Evolutionary conservation across 1,140 invertebrate species (phyloP).

Genomic region (Brachionus asplanchnoidis): DNA sequence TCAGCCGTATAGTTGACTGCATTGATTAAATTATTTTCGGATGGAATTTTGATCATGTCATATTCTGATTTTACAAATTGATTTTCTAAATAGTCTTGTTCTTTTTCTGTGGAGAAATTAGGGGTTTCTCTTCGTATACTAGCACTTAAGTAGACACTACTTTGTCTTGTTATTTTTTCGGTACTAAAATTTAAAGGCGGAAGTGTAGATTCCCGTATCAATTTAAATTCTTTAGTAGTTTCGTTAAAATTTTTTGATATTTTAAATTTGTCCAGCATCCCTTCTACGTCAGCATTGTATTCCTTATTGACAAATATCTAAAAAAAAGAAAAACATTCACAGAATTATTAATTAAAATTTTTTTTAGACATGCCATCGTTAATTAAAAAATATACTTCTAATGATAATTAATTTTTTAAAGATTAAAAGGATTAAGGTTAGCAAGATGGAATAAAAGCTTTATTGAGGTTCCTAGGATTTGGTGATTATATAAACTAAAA

Average conservation of each 20-base stretch:
- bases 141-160: not conserved
- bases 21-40: not conserved
- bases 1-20: not conserved
- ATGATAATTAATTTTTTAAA: too few relatives aligned
- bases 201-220: not conserved
- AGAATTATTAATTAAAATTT: not conserved
- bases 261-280: not conserved
- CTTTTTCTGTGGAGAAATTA: not conserved
- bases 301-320: not conserved
- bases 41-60: not conserved
- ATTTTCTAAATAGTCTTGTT: not conserved
- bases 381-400: too few relatives aligned
- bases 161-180: not conserved
- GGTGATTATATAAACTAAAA: too few relatives aligned
- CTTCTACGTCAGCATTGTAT: not conserved
- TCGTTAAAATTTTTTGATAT: not conserved
- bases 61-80: conserved; percentile 25
- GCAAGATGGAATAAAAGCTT: too few relatives aligned
- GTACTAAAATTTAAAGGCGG: not conserved
- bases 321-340: not conserved
- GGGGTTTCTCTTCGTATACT: not conserved
- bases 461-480: too few relatives aligned
- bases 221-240: not conserved
- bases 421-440: too few relatives aligned
- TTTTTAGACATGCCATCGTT: too few relatives aligned